Base-by-base conservation (phyloP, 2,888 invertebrate genomes). In the Pyrrhosoma nymphula region DNA sequence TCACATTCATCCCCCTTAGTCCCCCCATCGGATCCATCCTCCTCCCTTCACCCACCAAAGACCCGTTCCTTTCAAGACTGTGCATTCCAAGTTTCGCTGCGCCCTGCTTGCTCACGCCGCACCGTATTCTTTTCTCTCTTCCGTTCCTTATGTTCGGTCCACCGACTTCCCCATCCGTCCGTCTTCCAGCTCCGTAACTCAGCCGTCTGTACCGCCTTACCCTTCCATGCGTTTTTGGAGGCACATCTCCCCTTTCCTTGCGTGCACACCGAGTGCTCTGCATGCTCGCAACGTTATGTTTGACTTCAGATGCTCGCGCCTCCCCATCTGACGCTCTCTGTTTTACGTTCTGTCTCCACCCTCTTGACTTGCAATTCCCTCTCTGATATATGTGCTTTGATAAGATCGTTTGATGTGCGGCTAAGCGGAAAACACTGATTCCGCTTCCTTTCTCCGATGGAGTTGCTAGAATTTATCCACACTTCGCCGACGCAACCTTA, bases 21-120 rank as follows among this genome's bases (percentile, higher is more conserved):
- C 47, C 8, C 2, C 8, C 8, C 47, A 47, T 8, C 60, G 8
- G 60, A 14, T 60, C 60, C 6, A 60, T 60, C 69, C 93, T 23
- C 47, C 75, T 82, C 88, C 56, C 60, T 56, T 82, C 90, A 90
- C 63, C 89, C 55, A n/a, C 89, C 89, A 39, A 14, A 20, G 16
- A 12, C 60, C 16, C 55, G 39, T 39, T 26, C 60, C 89, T 30
- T 35, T 90, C 26, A 60, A 90, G 39, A 91, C 35, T 0, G 35
- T 35, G 82, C 82, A 82, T 82, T 14, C 16, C 30, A 10, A 8
- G 82, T 82, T 16, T 35, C 35, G 82, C n/a, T n/a, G 69, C 69
- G n/a, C 20, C n/a, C n/a, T n/a, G 82, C n/a, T 82, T 82, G 82
- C 35, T 30, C 26, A 8, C 1, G 35, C 26, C 16, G 35, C 26